phyloP scores from a whole-genome alignment of 2,888 invertebrate genomes.

The Ashinkailepas kermadecensis region DNA sequence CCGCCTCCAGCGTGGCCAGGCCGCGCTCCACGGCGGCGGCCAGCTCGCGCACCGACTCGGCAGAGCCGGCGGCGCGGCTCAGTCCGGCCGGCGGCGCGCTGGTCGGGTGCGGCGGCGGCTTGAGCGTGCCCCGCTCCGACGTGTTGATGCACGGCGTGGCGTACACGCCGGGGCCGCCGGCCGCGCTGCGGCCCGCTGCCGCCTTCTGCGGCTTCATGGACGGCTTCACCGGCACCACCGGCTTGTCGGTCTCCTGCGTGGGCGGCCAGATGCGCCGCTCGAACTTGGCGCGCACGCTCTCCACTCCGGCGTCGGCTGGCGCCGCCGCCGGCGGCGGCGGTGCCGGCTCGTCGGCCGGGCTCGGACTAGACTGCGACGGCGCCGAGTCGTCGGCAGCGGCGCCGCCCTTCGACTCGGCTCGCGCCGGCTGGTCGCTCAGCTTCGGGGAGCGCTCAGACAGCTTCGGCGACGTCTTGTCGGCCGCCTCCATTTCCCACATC shows the following conservation, averaged over 20 bases:
- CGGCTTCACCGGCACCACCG: slow-evolving; percentile 61
- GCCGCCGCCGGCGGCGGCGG: slow-evolving; percentile 28
- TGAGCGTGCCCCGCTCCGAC: slow-evolving; percentile 35
- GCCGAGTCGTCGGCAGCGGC: background rate
- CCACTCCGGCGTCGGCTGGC: slow-evolving; percentile 30
- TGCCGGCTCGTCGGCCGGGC: slow-evolving; percentile 24
- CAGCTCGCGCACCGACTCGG: slow-evolving; percentile 31
- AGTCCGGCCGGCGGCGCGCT: slow-evolving; percentile 54
- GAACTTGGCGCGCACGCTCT: slow-evolving; percentile 34
- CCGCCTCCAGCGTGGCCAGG: slow-evolving; percentile 35
- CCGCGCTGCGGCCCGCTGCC: slow-evolving; percentile 37
- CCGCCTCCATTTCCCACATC: slow-evolving; percentile 66
- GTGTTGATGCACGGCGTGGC: slow-evolving; percentile 37
- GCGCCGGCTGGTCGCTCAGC: slow-evolving; percentile 4
- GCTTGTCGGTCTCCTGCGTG: slow-evolving; percentile 48
- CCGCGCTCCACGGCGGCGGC: slow-evolving; percentile 35
- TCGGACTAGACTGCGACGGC: slow-evolving; percentile 24
- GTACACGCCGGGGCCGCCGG: slow-evolving; percentile 42
- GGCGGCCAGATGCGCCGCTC: slow-evolving; percentile 48
- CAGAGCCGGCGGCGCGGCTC: slow-evolving; percentile 46
- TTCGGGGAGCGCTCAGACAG: slow-evolving; percentile 31
- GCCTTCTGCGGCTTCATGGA: slow-evolving; percentile 57
- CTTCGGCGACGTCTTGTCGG: slow-evolving; percentile 30
- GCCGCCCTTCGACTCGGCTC: background rate
- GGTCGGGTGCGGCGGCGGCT: slow-evolving; percentile 48